phyloP scores from a whole-genome alignment of 2,888 invertebrate species.

The Brachynemurus nebulosus region DNA sequence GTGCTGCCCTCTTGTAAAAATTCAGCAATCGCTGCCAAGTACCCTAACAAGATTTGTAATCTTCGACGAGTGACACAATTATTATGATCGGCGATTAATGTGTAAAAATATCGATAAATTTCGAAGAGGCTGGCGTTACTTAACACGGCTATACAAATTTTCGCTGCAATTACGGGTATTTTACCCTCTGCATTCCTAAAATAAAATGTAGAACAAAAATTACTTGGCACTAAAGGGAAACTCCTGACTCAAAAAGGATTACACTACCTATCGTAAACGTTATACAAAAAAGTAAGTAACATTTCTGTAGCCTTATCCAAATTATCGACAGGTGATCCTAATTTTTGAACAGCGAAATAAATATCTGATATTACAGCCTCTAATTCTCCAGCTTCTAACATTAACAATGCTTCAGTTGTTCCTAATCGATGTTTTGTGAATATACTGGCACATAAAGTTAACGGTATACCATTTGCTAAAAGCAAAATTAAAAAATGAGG shows the following conservation, averaged over 20 bases:
- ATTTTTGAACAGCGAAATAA: conserved; percentile 57
- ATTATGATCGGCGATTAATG: conserved; percentile 59
- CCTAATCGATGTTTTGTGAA: conserved; percentile 58
- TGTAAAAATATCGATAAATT: conserved; percentile 44
- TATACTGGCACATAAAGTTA: conserved; percentile 49
- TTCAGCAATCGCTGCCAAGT: conserved; percentile 44
- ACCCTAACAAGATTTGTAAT: conserved; percentile 44
- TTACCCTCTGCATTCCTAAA: conserved; percentile 45
- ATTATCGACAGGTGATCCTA: conserved; percentile 28
- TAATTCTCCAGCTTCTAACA: conserved; percentile 50
- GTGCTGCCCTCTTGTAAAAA: conserved; percentile 47
- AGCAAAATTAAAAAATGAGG: conserved; percentile 12
- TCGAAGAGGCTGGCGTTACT: conserved; percentile 50
- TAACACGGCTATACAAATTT: conserved; percentile 50
- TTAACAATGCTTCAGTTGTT: conserved; percentile 50
- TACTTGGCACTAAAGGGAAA: no score
- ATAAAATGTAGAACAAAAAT: no score
- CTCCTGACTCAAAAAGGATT: no score
- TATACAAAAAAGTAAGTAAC: conserved; percentile 48
- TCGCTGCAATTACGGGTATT: conserved; percentile 51
- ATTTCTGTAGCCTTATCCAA: conserved; percentile 49
- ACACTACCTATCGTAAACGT: conserved; percentile 50
- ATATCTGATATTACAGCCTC: conserved; percentile 61
- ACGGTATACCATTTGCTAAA: conserved; percentile 26
- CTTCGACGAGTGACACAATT: conserved; percentile 53